Conservation (phyloP, 2,888 invertebrate species). For the Amphipyra tragopoginis region DNA sequence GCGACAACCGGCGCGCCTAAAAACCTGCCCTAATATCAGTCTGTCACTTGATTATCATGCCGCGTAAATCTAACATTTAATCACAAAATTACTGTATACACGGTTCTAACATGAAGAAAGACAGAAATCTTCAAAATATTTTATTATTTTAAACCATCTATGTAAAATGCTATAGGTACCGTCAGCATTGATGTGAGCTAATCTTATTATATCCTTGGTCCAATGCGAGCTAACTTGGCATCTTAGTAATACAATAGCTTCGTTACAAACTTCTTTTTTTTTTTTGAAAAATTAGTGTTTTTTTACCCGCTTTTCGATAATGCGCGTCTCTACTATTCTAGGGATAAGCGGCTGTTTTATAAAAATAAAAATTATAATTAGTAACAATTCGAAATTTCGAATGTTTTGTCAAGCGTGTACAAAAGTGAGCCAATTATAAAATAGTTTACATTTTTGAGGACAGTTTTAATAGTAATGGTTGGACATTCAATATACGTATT, state of each 20-base stretch:
- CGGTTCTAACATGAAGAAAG: constrained; percentile 82
- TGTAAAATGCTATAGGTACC: constrained; percentile 77
- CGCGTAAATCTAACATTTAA: constrained; percentile 79
- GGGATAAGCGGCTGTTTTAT: constrained; percentile 50
- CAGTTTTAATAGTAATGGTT: constrained; percentile 44
- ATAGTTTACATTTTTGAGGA: constrained; percentile 53
- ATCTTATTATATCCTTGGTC: constrained; percentile 87
- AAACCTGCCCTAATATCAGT: constrained; percentile 82
- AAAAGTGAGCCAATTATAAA: constrained; percentile 60
- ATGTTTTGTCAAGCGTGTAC: constrained; percentile 38
- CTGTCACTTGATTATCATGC: constrained; percentile 77
- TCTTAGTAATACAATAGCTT: constrained; percentile 80
- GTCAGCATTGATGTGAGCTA: constrained; percentile 85
- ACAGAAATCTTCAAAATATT: constrained; percentile 79
- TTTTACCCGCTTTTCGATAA: constrained; percentile 70
- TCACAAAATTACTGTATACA: constrained; percentile 86
- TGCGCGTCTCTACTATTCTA: constrained; percentile 66
- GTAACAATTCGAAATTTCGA: constrained; percentile 35
- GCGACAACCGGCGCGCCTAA: constrained; percentile 51
- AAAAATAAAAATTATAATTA: constrained; percentile 61
- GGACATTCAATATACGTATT: constrained; percentile 57
- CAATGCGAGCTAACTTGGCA: constrained; percentile 87
- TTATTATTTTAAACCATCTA: constrained; percentile 57
- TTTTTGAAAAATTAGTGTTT: constrained; percentile 50
- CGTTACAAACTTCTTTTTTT: constrained; percentile 57